phyloP scores from a whole-genome alignment of 2,797 vertebrate genomes.

The Delichon dasypus region DNA sequence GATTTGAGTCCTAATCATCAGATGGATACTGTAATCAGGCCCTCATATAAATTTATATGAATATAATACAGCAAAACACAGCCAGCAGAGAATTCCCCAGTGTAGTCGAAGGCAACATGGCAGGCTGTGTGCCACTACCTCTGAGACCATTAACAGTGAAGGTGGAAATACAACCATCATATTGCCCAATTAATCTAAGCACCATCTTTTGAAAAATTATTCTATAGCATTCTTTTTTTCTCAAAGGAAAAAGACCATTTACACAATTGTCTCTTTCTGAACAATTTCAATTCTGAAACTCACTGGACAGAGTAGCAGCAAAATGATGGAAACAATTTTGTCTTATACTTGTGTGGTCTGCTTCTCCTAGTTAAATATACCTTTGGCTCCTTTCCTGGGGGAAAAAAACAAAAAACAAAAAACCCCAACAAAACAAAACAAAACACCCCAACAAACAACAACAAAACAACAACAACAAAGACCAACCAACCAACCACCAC shows the following conservation, averaged over 20 bases:
- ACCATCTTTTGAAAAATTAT: not conserved
- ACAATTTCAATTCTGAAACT: not conserved
- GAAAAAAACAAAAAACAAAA: not conserved
- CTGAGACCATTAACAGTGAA: not conserved
- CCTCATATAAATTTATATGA: not conserved
- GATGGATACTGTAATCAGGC: not conserved
- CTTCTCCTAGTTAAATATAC: not conserved
- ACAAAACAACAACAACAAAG: not conserved
- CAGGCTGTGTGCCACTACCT: not conserved
- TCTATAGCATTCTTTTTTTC: not conserved
- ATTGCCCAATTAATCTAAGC: not conserved
- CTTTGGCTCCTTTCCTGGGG: not conserved
- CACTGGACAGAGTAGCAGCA: not conserved
- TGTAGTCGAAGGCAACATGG: not conserved
- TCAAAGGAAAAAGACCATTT: not conserved
- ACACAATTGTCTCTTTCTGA: fast-evolving
- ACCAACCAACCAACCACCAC: too few relatives aligned
- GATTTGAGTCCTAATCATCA: not conserved
- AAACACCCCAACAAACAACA: too few relatives aligned
- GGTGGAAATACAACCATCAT: not conserved
- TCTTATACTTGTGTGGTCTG: not conserved
- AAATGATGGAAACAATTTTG: not conserved
- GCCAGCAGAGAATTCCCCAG: not conserved
- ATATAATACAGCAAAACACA: not conserved
- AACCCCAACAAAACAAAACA: too few relatives aligned